Base-by-base conservation (phyloP, 2,888 invertebrate species). In the Polydrusus cervinus region DNA sequence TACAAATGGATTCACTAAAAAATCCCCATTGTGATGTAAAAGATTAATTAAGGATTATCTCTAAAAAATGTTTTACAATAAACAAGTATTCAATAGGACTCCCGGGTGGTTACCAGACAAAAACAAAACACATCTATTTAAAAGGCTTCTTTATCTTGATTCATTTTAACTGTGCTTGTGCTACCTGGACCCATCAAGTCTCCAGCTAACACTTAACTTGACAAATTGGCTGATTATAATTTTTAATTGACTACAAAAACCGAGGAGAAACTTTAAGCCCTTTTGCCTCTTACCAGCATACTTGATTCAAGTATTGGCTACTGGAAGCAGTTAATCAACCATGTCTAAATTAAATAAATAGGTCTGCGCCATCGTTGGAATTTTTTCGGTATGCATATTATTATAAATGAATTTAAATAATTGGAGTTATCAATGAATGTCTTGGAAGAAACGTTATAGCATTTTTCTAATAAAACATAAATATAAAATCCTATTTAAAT, bases 191-290 rank as follows among this genome's bases (percentile, higher is more conserved):
- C 77, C 77, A 74, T 78, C 73, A 74, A 77, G 76, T 61, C 61
- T 77, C 79, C 79, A 77, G 73, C 78, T 79, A 83, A 82, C 84
- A 84, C 84, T 85, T 80, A 80, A 84, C 80, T 83, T 85, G 86
- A 86, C 86, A 86, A 86, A 86, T 85, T 84, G 85, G 82, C 83
- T 84, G 84, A 86, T 86, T 85, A 85, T 85, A 85, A 85, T 84
- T 86, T 85, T 83, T 86, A 85, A 86, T 85, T 83, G 81, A 82
- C 79, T 76, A 79, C 77, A 74, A 73, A 68, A 71, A 68, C 43
- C 38, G 60, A 49, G 60, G 65, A 68, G 67, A 45, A 73, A 67
- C 40, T 20, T 72, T 72, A 73, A 73, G 61, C 57, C 68, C 62
- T 65, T 47, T 11, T 60, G 45, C 65, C 65, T 53, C 51, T 61